Evolutionary conservation across 1,140 invertebrate genomes (phyloP), one percentile per base, ranked within the genome.

Genomic region (Papilio aristodemus): DNA sequence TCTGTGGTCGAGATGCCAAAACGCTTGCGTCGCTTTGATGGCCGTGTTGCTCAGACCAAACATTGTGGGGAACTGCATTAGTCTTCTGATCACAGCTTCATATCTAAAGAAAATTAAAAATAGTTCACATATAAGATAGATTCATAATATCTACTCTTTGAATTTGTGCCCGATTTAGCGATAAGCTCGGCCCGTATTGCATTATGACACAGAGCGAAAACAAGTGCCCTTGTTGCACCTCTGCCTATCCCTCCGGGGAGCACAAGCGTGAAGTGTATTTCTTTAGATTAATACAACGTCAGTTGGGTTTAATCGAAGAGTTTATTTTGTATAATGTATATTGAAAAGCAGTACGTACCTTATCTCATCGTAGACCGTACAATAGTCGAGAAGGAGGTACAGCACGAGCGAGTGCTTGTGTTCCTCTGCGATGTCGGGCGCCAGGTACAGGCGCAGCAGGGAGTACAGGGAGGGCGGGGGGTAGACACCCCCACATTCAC

Each of bases 1-100:
- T 71, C 95, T 94, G 72, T 97, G 96, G 89, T 98, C 97, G 10
- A 98, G 89, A 60, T 95, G 92, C 96, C 97, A 98, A 81, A 97
- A 96, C 0, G 95, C 96, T 78, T 97, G 95, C 0, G 95, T 94
- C 0, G 96, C 92, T 82, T 96, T 96, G 2, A 95, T 94, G 0
- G 95, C 79, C 19, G 94, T 95, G 38, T 94, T 93, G 68, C 93
- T 95, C 10, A 96, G 81, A 59, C 94, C 93, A 74, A 97, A 97
- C 43, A 95, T 94, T 0, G 94, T 93, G 4, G 95, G 95, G 87
- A 97, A 97, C 72, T 95, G 94, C 67, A 95, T 94, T 6, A 97
- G 81, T 60, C 94, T 91, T 71, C 95, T 93, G 0, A 94, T 92
- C 39, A 94, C 92, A 54, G 82, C 75, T 72, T 92, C 89, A 71